Percentiles rank a stretch among this genome's conserved stretches.
These are phyloP conservation scores for Telenomus remus DNA, from an alignment of 1,140 invertebrate species.

Conservation along the genomic window DNA sequence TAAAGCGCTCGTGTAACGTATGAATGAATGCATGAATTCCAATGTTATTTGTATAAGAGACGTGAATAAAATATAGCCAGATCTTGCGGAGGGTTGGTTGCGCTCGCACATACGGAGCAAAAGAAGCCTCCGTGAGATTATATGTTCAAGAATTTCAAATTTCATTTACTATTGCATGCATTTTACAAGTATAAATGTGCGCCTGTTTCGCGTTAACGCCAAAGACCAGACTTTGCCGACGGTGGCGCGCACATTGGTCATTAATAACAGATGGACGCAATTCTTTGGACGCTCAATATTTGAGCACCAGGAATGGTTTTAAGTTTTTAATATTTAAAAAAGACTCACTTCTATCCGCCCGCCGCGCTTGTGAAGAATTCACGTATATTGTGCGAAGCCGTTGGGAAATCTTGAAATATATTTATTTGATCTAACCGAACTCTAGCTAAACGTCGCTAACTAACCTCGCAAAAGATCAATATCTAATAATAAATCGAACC, in stretches of 20 bases:
- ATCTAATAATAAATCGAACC: neutral
- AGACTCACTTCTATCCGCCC: slow-evolving; percentile 61
- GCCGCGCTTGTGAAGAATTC: slow-evolving; percentile 62
- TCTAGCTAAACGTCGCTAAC: slow-evolving; percentile 66
- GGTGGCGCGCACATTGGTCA: slow-evolving; percentile 54
- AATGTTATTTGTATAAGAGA: slow-evolving; percentile 52
- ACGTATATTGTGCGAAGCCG: slow-evolving; percentile 51
- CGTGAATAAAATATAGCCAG: slow-evolving; percentile 40
- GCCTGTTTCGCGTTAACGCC: slow-evolving; percentile 57
- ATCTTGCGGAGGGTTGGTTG: slow-evolving; percentile 9
- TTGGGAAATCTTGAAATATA: slow-evolving; percentile 72
- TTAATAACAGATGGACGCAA: slow-evolving; percentile 66
- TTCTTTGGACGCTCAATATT: slow-evolving; percentile 68
- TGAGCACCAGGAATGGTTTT: slow-evolving; percentile 68
- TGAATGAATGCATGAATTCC: slow-evolving; percentile 50
- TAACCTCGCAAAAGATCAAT: slow-evolving; percentile 9
- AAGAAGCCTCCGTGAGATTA: slow-evolving; percentile 51
- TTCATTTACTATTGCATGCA: slow-evolving; percentile 59
- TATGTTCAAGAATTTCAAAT: slow-evolving; percentile 57
- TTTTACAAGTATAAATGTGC: slow-evolving; percentile 54
- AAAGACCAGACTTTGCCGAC: slow-evolving; percentile 52
- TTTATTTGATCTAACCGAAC: slow-evolving; percentile 66
- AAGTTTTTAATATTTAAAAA: slow-evolving; percentile 72
- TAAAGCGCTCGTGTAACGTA: slow-evolving; percentile 33
- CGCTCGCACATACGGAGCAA: slow-evolving; percentile 2